A percentile compares a stretch with the other conserved stretches of the same genome.
These are phyloP conservation scores for Theristicus caerulescens DNA, from an alignment of 2,113 vertebrate species.

Conservation along the genomic window DNA sequence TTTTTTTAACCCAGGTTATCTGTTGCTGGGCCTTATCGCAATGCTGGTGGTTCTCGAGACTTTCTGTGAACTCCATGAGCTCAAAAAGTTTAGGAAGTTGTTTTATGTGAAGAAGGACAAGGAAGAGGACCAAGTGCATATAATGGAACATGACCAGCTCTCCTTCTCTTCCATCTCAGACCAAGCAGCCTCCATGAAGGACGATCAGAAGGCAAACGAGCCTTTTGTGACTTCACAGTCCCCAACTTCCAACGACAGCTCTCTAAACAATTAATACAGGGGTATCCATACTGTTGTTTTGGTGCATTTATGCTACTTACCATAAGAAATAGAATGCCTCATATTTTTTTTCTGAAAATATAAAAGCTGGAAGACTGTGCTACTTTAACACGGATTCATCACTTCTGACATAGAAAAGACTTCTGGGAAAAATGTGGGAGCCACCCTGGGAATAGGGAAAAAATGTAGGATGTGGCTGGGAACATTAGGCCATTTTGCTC, in stretches of 20 bases:
- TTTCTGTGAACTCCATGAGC: conserved; percentile 94
- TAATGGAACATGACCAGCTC: conserved; percentile 92
- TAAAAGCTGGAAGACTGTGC: conserved; percentile 49
- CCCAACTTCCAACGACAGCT: conserved; percentile 72
- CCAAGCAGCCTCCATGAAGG: conserved; percentile 71
- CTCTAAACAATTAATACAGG: conserved; percentile 77
- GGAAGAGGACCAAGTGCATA: conserved; percentile 85
- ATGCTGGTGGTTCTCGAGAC: conserved; percentile 97
- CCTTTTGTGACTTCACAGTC: conserved; percentile 77
- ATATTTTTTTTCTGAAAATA: neutral
- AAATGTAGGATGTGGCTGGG: neutral
- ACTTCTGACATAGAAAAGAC: conserved; percentile 21
- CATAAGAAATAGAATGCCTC: conserved; percentile 18
- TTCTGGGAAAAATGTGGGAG: conserved; percentile 10
- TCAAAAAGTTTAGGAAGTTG: conserved; percentile 93
- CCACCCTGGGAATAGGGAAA: conserved; percentile 5
- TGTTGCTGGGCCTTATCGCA: conserved; percentile 89
- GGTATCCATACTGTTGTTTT: neutral
- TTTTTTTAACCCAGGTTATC: conserved; percentile 78
- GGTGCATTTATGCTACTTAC: conserved; percentile 22
- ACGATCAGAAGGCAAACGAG: conserved; percentile 82
- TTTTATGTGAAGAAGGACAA: conserved; percentile 96
- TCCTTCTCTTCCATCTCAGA: conserved; percentile 89
- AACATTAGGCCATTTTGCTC: neutral
- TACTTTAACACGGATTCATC: conserved; percentile 39